Percentiles rank a stretch among this genome's conserved stretches.
Evolutionary conservation across 2,113 vertebrate species (phyloP).

Genomic region (Eulemur rufifrons): DNA sequence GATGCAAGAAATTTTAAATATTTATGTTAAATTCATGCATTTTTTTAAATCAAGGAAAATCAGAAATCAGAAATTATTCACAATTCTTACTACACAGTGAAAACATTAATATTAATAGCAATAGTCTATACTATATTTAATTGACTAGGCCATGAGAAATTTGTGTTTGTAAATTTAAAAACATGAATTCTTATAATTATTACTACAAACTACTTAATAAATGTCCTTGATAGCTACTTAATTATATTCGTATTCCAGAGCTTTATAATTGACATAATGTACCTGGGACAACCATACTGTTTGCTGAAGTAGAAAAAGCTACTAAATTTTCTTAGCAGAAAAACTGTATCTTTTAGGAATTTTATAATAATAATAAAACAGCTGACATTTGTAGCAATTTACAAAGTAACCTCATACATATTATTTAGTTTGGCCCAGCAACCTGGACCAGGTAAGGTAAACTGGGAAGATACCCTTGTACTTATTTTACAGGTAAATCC

Average conservation of each 20-base stretch:
- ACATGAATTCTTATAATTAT: conserved; percentile 25
- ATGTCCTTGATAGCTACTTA: background rate
- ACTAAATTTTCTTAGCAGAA: conserved; percentile 13
- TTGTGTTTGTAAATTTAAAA: background rate
- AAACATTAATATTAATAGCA: background rate
- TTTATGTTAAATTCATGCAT: background rate
- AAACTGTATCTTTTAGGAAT: conserved; percentile 32
- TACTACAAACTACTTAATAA: conserved; percentile 35
- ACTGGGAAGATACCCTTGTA: background rate
- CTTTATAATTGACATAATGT: conserved; percentile 8
- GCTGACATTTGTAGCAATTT: conserved; percentile 8
- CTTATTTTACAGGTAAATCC: background rate
- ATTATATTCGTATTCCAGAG: background rate
- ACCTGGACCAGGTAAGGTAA: background rate
- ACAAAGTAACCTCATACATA: conserved; percentile 10
- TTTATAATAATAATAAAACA: conserved; percentile 1
- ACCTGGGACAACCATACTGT: background rate
- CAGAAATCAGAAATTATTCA: conserved; percentile 41
- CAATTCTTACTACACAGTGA: background rate
- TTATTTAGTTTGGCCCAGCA: conserved; percentile 49
- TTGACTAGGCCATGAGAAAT: background rate
- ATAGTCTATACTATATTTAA: background rate
- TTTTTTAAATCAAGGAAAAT: conserved; percentile 29
- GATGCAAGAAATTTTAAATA: conserved; percentile 31
- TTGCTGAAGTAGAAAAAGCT: background rate